phyloP scores from a whole-genome alignment of 2,888 invertebrate species.

The Bibio marci region DNA sequence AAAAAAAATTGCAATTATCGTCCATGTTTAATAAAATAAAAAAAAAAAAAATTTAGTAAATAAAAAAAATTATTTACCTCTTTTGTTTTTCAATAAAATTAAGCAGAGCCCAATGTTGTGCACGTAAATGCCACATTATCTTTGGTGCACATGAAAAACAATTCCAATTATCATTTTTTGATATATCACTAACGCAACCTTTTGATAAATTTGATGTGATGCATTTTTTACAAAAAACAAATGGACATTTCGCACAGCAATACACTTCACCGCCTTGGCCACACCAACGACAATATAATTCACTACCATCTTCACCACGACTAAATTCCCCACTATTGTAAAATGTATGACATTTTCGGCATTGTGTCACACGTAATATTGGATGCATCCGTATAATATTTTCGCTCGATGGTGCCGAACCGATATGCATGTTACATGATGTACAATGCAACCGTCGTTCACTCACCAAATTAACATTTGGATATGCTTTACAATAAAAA shows the following conservation, averaged over 20 bases:
- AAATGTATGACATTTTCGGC: slow-evolving; percentile 54
- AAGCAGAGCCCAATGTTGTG: slow-evolving; percentile 53
- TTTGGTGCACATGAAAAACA: slow-evolving; percentile 57
- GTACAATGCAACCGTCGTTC: slow-evolving; percentile 51
- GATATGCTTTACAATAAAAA: slow-evolving; percentile 34
- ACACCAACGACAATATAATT: slow-evolving; percentile 69
- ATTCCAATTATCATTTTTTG: slow-evolving; percentile 62
- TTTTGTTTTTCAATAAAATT: slow-evolving; percentile 46
- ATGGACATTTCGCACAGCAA: slow-evolving; percentile 59
- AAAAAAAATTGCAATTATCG: no score
- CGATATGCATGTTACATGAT: slow-evolving; percentile 56
- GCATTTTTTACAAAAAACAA: slow-evolving; percentile 62
- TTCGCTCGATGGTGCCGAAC: slow-evolving; percentile 46
- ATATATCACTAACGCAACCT: slow-evolving; percentile 48
- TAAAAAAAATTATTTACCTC: slow-evolving; percentile 19
- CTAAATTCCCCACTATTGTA: slow-evolving; percentile 69
- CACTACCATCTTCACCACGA: slow-evolving; percentile 69
- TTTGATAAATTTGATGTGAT: slow-evolving; percentile 53
- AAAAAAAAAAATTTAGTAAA: no score
- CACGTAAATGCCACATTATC: slow-evolving; percentile 45
- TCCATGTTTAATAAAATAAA: no score
- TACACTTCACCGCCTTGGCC: slow-evolving; percentile 61
- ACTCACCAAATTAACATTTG: slow-evolving; percentile 41
- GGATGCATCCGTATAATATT: slow-evolving; percentile 53
- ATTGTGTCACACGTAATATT: slow-evolving; percentile 51